A percentile compares a stretch with the other conserved stretches of the same genome.
phyloP scores from a whole-genome alignment of 2,797 vertebrate species.

The Chaunax sp. region DNA sequence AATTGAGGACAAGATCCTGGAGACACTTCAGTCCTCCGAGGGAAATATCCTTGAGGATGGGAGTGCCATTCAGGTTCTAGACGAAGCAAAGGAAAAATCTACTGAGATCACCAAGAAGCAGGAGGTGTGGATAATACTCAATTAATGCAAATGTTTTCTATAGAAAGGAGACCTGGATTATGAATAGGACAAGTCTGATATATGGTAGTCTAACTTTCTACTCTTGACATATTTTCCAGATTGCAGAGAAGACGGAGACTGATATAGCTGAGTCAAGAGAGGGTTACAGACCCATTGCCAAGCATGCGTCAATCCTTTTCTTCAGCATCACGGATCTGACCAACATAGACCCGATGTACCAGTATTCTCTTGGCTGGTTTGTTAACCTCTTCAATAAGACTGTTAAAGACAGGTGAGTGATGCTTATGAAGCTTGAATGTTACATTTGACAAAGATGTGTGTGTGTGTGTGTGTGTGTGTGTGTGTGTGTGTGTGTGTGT shows the following conservation, averaged over 20 bases:
- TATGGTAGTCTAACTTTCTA: background rate
- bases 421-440: background rate
- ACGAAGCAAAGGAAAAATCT: conserved; percentile 95
- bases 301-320: conserved; percentile 94
- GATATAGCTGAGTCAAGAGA: conserved; percentile 96
- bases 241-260: conserved; percentile 94
- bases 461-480: too few relatives aligned
- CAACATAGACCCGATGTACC: conserved; percentile 99
- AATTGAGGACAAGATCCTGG: conserved; percentile 94
- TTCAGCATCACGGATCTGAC: conserved; percentile 95
- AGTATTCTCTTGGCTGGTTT: conserved; percentile 98
- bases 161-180: too few relatives aligned
- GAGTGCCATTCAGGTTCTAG: conserved; percentile 92
- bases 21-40: conserved; percentile 93
- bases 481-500: too few relatives aligned
- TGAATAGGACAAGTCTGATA: conserved; percentile 5
- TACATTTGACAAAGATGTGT: too few relatives aligned
- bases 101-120: conserved; percentile 96
- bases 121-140: conserved; percentile 80
- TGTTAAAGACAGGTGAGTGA: conserved; percentile 93
- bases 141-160: background rate
- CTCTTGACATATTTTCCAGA: conserved; percentile 75
- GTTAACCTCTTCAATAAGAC: conserved; percentile 95
- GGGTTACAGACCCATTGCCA: conserved; percentile 92
- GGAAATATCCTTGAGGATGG: conserved; percentile 98